phyloP scores from a whole-genome alignment of 92 coral and sea anemone genomes.

The Hydrozoanthus gracilis region DNA sequence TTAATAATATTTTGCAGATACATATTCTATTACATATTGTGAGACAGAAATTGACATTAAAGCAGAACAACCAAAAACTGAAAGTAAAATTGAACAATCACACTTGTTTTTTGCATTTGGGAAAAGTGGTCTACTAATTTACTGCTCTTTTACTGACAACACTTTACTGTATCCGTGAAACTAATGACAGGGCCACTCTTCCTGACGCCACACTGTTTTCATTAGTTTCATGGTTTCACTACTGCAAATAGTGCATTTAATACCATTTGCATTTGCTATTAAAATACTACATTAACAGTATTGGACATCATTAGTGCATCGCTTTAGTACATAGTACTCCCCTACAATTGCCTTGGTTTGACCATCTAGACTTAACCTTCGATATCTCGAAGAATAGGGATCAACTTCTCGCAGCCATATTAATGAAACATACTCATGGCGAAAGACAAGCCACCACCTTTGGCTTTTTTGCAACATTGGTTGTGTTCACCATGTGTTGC shows the following conservation, averaged over 20 bases:
- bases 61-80: neutral
- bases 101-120: too few species aligned
- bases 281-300: slow-evolving; percentile 16
- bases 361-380: neutral
- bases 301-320: neutral
- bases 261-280: slow-evolving; percentile 37
- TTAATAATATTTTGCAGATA: too few species aligned
- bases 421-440: slow-evolving; percentile 67
- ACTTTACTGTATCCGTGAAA: too few species aligned
- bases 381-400: slow-evolving; percentile 37
- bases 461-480: slow-evolving; percentile 64
- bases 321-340: slow-evolving; percentile 11
- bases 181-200: slow-evolving; percentile 18
- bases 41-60: neutral
- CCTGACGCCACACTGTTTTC: slow-evolving; percentile 39
- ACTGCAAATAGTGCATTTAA: slow-evolving; percentile 47
- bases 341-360: slow-evolving; percentile 12
- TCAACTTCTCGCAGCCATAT: slow-evolving; percentile 67
- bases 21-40: too few species aligned
- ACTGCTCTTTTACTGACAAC: too few species aligned
- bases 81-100: neutral
- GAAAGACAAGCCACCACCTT: slow-evolving; percentile 72
- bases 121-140: too few species aligned
- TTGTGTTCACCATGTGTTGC: slow-evolving; percentile 66
- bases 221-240: slow-evolving; percentile 34